Base-by-base conservation (phyloP, 1,140 invertebrate genomes). In the Drosophila nigrodunni region DNA sequence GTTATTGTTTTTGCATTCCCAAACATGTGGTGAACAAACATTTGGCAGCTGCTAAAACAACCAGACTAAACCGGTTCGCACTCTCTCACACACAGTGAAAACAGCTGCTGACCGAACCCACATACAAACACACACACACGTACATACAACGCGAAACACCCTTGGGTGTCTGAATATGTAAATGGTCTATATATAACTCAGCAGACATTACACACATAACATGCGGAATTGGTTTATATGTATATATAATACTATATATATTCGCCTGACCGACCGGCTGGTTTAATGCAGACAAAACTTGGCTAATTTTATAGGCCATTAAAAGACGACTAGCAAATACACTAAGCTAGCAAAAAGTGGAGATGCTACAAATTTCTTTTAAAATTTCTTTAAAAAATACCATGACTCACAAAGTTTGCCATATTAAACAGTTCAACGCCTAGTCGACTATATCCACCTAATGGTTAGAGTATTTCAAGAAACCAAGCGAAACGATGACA, bases 81-180 rank as follows among this genome's bases (percentile, higher is more conserved):
- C 41, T 5, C 41, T 49, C 49, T 7, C 49, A 52, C 25, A 65
- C 64, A 57, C 60, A 46, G 7, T 46, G 61, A 66, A 80, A 87
- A 88, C 83, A 87, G 80, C 83, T 87, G 85, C 83, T 87, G 11
- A 43, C 55, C 73, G 9, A 41, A 60, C 35, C 11, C 49, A 54
- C 37, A 47, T 34, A 58, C 18, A 43, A 50, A 25, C 34, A 30
- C 10, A 61, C 46, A 47, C 15, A 59, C 4, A 30, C 4, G 15
- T 15, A 30, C 2, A 30, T 2, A 30, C 4, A 30, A 4, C 2
- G 25, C 25, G 25, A 30, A 6, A 30, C 37, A 54, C 50, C n/a
- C n/a, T 9, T 13, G 7, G 30, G 7, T 47, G 25, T 15, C 9
- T 43, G n/a, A 41, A 44, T 59, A 37, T 43, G 37, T 41, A 49